Conservation (phyloP, 2,888 invertebrate species). For the Dryomyza anilis region DNA sequence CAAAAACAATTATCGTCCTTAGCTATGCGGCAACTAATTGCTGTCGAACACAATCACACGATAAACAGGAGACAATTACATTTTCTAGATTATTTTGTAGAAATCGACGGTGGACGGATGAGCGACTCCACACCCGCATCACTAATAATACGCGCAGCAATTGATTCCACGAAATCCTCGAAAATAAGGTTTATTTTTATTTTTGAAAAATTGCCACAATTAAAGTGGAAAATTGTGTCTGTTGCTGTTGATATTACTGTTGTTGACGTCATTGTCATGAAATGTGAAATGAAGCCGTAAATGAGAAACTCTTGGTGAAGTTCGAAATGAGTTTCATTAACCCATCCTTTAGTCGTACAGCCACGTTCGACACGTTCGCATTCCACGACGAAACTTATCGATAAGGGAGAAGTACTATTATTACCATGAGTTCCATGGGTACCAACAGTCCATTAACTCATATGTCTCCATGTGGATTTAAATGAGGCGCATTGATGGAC, state of each 20-base stretch:
- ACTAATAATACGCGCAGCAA: background rate
- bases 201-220: slow-evolving; percentile 51
- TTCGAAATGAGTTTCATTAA: slow-evolving; percentile 13
- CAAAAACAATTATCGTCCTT: slow-evolving; percentile 4
- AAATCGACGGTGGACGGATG: background rate
- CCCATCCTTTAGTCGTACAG: background rate
- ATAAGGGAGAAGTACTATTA: background rate
- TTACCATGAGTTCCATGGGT: background rate
- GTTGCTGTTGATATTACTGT: background rate
- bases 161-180: background rate
- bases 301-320: slow-evolving; percentile 50
- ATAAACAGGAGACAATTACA: slow-evolving; percentile 15
- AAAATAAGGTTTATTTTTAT: background rate
- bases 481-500: slow-evolving; percentile 1
- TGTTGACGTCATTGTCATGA: slow-evolving; percentile 12
- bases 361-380: background rate
- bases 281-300: slow-evolving; percentile 55
- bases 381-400: background rate
- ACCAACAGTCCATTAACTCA: too few relatives aligned
- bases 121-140: background rate
- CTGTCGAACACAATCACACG: slow-evolving; percentile 5
- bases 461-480: slow-evolving; percentile 1
- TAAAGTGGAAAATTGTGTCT: slow-evolving; percentile 56
- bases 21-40: background rate
- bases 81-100: background rate